Percentiles rank a stretch among this genome's conserved stretches.
phyloP scores from a whole-genome alignment of 2,888 invertebrate genomes.

The Phaedon cochleariae region DNA sequence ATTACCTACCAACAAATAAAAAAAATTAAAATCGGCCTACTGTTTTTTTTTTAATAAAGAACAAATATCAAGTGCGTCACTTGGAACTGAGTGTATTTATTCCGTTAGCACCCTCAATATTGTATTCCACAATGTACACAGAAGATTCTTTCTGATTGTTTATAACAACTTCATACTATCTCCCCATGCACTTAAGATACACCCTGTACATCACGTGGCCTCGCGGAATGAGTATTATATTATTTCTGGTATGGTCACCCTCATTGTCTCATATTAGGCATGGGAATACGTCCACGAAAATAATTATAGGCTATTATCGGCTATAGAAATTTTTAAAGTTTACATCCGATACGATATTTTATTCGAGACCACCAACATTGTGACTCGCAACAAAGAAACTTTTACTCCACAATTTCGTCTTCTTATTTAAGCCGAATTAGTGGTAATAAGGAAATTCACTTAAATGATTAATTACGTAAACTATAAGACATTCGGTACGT shows the following conservation, averaged over 20 bases:
- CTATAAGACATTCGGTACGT: conserved; percentile 3
- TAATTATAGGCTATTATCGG: conserved; percentile 57
- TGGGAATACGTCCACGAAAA: conserved; percentile 56
- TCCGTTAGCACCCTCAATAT: conserved; percentile 13
- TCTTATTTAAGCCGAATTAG: conserved; percentile 38
- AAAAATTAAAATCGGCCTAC: no score
- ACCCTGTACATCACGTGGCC: background rate
- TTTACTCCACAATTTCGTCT: conserved; percentile 37
- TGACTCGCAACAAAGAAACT: conserved; percentile 38
- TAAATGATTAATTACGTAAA: conserved; percentile 40
- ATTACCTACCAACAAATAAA: no score
- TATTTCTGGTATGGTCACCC: conserved; percentile 44
- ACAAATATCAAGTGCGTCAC: no score
- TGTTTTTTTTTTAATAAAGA: no score
- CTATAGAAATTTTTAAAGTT: conserved; percentile 53
- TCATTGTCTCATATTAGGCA: conserved; percentile 59
- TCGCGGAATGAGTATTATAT: conserved; percentile 2
- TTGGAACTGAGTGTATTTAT: no score
- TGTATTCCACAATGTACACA: no score
- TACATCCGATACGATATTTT: conserved; percentile 58
- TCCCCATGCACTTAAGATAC: background rate
- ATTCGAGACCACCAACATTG: conserved; percentile 58
- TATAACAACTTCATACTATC: no score
- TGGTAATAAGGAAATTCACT: conserved; percentile 43
- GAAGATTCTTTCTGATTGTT: no score